Evolutionary conservation across 2,113 vertebrate genomes (phyloP), one percentile per base, ranked within the genome.

Genomic region (Paraplagusia blochii): DNA sequence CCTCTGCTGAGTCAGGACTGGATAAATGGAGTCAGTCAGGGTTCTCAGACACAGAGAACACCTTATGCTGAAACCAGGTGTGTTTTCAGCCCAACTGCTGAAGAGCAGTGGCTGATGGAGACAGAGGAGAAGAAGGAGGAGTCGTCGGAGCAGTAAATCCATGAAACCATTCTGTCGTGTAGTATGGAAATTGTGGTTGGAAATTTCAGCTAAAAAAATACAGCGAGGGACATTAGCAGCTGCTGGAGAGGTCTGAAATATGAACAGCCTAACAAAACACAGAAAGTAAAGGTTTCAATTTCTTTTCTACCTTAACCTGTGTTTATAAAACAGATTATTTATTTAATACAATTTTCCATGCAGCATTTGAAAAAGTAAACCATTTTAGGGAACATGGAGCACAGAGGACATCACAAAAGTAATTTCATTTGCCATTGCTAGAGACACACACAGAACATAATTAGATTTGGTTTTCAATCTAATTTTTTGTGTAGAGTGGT

Each of bases 101-200:
- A 0, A 15, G 49, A 49, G 15, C 18, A 43, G 33, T 47, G 8
- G 38, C 36, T 22, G 61, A 39, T 4, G 10, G 38, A 39, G 38
- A 4, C 11, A 9, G 15, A 45, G 44, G 44, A 45, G 15, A 9
- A 10, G 15, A 2, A 45, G 10, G 16, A 11, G 52, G 15, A 54
- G 5, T 7, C 56, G 60, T 66, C 74, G 67, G 58, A 68, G 72
- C 78, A 77, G 71, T 62, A 80, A 81, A 78, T 81, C 70, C 63
- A 49, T 38, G 62, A 83, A 83, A 83, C 81, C 73, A 81, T 83
- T 77, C 79, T 73, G 73, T 83, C 77, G 70, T 47, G 68, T 74
- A 56, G 72, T 66, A 80, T 76, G 77, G 72, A 63, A 79, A 82
- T 44, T 70, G 69, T 82, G 84, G 77, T 73, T 86, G 81, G 22